Percentiles rank a stretch among this genome's conserved stretches.
Evolutionary conservation across 2,888 invertebrate species (phyloP).

Genomic region (Lamellibrachia satsuma): DNA sequence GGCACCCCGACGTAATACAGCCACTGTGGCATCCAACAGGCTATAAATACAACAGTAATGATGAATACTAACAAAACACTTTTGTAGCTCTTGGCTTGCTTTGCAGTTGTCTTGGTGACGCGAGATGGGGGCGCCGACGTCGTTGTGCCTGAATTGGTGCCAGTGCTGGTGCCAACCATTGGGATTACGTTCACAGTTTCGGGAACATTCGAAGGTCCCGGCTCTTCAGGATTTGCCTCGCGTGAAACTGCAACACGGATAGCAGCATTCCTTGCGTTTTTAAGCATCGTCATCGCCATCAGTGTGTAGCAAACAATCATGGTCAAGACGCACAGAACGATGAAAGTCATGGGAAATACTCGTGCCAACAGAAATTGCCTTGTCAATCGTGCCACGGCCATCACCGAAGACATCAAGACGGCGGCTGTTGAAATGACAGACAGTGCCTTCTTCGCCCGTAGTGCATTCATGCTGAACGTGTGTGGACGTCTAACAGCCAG

Average conservation of each 20-base stretch:
- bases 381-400: not conserved
- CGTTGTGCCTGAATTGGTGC: not conserved
- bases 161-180: not conserved
- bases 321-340: not conserved
- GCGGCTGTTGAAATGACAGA: not conserved
- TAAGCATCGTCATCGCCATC: not conserved
- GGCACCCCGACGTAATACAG: too few relatives aligned
- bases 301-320: not conserved
- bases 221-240: not conserved
- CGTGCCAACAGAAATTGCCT: not conserved
- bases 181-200: not conserved
- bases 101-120: not conserved
- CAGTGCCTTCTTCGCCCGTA: not conserved
- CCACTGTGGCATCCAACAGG: not conserved
- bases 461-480: not conserved
- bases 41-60: not conserved
- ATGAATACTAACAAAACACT: not conserved
- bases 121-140: not conserved
- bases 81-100: slow-evolving; percentile 4
- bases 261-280: not conserved
- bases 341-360: not conserved
- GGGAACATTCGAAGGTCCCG: not conserved
- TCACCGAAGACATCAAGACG: not conserved
- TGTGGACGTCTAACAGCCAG: not conserved
- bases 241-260: not conserved